Evolutionary conservation across 2,113 vertebrate species (phyloP).

Genomic region (Tupaia chinensis): DNA sequence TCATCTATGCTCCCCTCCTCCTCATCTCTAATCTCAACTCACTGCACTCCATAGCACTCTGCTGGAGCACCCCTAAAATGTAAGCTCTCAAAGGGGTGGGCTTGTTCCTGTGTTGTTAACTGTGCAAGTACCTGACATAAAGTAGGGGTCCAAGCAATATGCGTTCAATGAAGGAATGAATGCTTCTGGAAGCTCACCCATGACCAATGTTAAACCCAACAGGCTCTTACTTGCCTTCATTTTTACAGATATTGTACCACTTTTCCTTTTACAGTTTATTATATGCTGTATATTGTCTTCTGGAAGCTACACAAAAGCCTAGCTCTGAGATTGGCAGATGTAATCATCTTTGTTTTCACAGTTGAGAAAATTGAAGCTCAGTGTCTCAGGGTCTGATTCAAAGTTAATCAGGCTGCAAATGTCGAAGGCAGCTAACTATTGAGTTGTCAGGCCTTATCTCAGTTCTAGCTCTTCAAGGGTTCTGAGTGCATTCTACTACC

Average conservation of each 20-base stretch:
- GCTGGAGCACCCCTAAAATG: background rate
- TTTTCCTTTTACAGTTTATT: background rate
- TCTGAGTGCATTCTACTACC: background rate
- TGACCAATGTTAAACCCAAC: background rate
- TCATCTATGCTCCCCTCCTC: background rate
- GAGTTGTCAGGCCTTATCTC: background rate
- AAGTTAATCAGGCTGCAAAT: background rate
- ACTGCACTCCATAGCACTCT: background rate
- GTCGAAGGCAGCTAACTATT: background rate
- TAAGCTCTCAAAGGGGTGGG: background rate
- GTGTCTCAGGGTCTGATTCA: background rate
- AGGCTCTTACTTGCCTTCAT: background rate
- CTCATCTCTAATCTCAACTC: background rate
- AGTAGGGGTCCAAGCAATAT: background rate
- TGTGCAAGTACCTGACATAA: background rate
- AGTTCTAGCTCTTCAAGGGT: background rate
- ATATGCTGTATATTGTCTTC: background rate
- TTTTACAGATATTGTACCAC: background rate
- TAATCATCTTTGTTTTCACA: background rate
- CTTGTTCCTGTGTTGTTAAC: background rate
- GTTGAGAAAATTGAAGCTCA: background rate
- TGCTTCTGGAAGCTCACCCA: background rate
- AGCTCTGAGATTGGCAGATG: background rate
- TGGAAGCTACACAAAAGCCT: background rate
- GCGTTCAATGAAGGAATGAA: background rate